Base-by-base conservation (phyloP, 2,113 vertebrate genomes). In the Vanacampus margaritifer region DNA sequence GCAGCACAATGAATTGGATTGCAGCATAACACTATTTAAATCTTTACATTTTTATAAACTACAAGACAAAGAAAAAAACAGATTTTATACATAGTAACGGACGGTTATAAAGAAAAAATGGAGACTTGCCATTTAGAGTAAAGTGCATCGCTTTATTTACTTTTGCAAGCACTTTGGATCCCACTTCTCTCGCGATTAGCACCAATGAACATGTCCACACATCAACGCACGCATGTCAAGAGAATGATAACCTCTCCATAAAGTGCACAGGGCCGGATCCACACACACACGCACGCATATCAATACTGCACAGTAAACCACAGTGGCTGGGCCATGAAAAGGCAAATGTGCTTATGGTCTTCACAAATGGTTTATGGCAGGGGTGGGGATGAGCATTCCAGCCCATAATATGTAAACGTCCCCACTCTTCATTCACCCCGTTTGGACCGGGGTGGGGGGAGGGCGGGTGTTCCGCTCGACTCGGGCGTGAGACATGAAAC, bases 401-500 rank as follows among this genome's bases (percentile, higher is more conserved):
- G 74, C 75, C 76, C 71, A 72, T 70, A 67, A 65, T 79, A 75
- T 86, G 81, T 85, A 82, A 80, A 84, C 78, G 74, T 83, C 80
- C 80, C 80, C 71, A 76, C 64, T 66, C 65, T 14, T 80, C 69
- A 74, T 67, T 73, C 68, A 77, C 51, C 62, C 36, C 21, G 10
- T 12, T 60, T 60, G 21, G 63, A 73, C 72, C 67, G 32, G 28
- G 28, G 28, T 32, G 28, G 4, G 51, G 50, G 32, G 28, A 4
- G 28, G 2, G 28, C 3, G 51, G 50, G 61, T 59, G 61, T 71
- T 67, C 48, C 59, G 10, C 64, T 83, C 76, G 71, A 72, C 24
- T 36, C 26, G 45, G 67, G 65, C 86, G 81, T 91, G 89, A 91
- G 91, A 88, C 89, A n/a, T 71, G 82, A 92, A 90, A 86, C 91